phyloP scores from a whole-genome alignment of 2,113 vertebrate genomes.

The Mohoua ochrocephala region DNA sequence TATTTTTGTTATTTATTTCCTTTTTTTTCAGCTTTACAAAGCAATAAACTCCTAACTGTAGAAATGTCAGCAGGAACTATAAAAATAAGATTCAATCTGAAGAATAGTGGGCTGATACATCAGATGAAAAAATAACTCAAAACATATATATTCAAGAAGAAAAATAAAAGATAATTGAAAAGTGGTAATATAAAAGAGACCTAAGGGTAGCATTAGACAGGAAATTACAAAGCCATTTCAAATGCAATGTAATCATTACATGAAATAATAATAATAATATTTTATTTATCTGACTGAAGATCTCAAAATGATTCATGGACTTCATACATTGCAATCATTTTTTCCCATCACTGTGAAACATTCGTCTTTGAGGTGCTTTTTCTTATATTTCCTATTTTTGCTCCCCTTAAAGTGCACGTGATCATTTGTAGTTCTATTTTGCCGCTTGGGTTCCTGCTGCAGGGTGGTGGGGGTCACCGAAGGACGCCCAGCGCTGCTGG shows the following conservation, averaged over 20 bases:
- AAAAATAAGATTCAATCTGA: slow-evolving; percentile 40
- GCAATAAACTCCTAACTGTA: not conserved
- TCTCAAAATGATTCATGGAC: not conserved
- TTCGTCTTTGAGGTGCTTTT: not conserved
- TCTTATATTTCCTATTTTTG: not conserved
- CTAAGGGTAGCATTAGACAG: slow-evolving; percentile 12
- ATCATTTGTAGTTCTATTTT: not conserved
- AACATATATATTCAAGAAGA: slow-evolving; percentile 35
- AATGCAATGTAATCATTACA: not conserved
- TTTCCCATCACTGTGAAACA: not conserved
- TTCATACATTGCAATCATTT: not conserved
- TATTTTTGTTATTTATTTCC: not conserved
- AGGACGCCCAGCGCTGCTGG: not conserved
- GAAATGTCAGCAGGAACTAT: slow-evolving; percentile 34
- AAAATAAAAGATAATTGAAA: not conserved
- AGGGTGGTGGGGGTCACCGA: no score
- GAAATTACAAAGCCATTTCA: slow-evolving; percentile 45
- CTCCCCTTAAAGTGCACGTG: not conserved
- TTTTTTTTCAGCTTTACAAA: not conserved
- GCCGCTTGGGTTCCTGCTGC: not conserved
- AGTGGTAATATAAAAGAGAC: not conserved
- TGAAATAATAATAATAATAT: not conserved
- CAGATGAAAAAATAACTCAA: slow-evolving; percentile 50
- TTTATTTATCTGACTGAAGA: not conserved
- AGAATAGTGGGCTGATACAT: not conserved